These are phyloP conservation scores for Frieseomelitta varia DNA, from an alignment of 1,140 invertebrate genomes.

Conservation along the genomic window DNA sequence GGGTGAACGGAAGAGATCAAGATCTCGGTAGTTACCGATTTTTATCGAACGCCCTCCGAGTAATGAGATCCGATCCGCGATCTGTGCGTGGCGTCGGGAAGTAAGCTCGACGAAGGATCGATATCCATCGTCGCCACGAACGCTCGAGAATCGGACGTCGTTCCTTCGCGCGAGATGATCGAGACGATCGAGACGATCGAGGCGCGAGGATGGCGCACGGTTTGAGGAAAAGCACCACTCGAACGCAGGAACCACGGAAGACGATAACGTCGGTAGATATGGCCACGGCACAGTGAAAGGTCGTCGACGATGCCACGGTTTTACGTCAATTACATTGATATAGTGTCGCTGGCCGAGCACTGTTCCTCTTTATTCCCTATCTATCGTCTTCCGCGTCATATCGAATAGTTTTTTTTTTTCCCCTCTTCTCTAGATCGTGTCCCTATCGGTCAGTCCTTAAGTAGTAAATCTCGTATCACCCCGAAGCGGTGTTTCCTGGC, in stretches of 20 bases:
- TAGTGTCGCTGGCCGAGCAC: constrained; percentile 52
- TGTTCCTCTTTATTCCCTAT: constrained; percentile 41
- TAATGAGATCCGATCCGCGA: constrained; percentile 36
- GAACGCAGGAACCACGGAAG: constrained; percentile 50
- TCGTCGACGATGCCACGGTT: constrained; percentile 61
- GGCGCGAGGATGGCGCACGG: constrained; percentile 23
- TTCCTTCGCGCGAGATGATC: constrained; percentile 6
- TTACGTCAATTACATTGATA: constrained; percentile 75
- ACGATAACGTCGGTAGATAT: constrained; percentile 69
- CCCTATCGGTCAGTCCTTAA: constrained; percentile 22
- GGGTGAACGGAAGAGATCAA: background rate
- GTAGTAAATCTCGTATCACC: constrained; percentile 46
- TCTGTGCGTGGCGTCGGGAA: constrained; percentile 20
- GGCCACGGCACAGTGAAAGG: constrained; percentile 65
- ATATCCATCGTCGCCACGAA: constrained; percentile 38
- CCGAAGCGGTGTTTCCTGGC: constrained; percentile 8
- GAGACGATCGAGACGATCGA: too few species aligned
- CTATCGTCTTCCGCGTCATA: constrained; percentile 29
- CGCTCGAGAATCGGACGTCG: background rate
- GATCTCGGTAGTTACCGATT: constrained; percentile 17
- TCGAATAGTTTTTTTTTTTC: background rate
- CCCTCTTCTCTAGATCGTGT: background rate
- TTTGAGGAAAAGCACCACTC: constrained; percentile 60
- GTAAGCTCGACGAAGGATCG: constrained; percentile 44
- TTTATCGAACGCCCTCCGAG: constrained; percentile 22